These are phyloP conservation scores for Acrobasis consociella DNA, from an alignment of 2,888 invertebrate genomes.

Conservation along the genomic window DNA sequence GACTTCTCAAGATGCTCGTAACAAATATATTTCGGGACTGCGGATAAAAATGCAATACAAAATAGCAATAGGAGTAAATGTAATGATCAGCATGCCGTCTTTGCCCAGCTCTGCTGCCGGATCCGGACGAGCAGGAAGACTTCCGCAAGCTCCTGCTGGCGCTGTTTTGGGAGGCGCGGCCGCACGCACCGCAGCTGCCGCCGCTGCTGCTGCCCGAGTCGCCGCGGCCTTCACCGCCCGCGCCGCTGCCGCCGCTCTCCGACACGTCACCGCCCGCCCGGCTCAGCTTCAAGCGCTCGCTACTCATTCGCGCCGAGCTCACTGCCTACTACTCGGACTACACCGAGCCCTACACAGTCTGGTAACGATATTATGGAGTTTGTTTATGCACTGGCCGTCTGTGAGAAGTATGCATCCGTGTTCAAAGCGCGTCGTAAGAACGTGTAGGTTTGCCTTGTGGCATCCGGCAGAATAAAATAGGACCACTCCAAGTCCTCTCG, in stretches of 20 bases:
- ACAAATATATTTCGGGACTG: too few relatives aligned
- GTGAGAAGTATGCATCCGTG: too few relatives aligned
- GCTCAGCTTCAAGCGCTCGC: background rate
- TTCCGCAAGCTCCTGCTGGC: background rate
- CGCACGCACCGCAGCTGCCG: slow-evolving; percentile 18
- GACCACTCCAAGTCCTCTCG: too few relatives aligned
- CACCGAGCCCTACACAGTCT: slow-evolving; percentile 13
- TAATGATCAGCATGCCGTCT: background rate
- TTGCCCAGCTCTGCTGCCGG: background rate
- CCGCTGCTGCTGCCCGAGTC: slow-evolving; percentile 20
- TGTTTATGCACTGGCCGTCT: too few relatives aligned
- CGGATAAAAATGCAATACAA: too few relatives aligned
- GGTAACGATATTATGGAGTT: background rate
- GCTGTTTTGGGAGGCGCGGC: background rate
- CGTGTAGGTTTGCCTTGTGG: too few relatives aligned
- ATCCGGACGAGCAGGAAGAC: background rate
- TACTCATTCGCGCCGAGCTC: slow-evolving; percentile 6
- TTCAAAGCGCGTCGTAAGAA: too few relatives aligned
- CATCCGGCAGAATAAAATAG: too few relatives aligned
- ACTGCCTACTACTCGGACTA: slow-evolving; percentile 6
- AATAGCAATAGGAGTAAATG: background rate
- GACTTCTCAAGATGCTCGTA: too few relatives aligned
- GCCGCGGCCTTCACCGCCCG: background rate
- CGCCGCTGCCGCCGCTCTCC: background rate
- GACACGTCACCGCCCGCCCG: background rate